A percentile compares a stretch with the other conserved stretches of the same genome.
Evolutionary conservation across 2,888 invertebrate species (phyloP).

Genomic region (Agonopterix subpropinquella): DNA sequence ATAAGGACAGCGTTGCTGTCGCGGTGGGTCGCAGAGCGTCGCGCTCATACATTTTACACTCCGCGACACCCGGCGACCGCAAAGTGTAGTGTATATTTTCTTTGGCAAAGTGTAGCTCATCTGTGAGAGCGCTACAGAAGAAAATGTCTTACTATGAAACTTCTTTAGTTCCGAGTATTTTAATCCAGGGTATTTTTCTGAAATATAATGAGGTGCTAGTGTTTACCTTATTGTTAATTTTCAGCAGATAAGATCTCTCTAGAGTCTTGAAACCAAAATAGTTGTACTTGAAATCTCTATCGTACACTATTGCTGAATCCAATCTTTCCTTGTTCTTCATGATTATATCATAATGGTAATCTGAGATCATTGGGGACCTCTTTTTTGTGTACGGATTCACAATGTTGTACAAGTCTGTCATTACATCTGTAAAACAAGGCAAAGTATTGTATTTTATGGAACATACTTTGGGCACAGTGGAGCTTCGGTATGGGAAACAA

Average conservation of each 20-base stretch:
- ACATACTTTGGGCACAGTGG: background rate
- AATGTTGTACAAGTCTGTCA: conserved; percentile 88
- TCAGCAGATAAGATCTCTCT: conserved; percentile 95
- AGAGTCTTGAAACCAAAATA: conserved; percentile 99
- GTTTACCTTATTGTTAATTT: conserved; percentile 86
- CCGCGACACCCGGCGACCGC: no score
- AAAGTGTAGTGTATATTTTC: no score
- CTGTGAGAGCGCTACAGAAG: no score
- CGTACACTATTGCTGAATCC: conserved; percentile 97
- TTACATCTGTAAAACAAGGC: conserved; percentile 83
- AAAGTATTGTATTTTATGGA: background rate
- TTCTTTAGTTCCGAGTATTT: no score
- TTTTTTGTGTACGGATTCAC: conserved; percentile 83
- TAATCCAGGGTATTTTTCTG: no score
- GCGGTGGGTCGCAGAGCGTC: no score
- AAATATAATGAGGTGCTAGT: no score
- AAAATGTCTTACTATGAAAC: no score
- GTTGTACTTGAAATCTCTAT: conserved; percentile 97
- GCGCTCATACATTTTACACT: no score
- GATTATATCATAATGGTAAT: conserved; percentile 86
- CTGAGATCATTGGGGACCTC: conserved; percentile 89
- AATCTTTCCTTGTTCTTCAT: conserved; percentile 90
- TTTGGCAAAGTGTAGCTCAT: no score
- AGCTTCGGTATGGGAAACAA: no score
- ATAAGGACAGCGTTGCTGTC: no score